Evolutionary conservation across 2,888 invertebrate species (phyloP).

Genomic region (Drosophila subsilvestris): DNA sequence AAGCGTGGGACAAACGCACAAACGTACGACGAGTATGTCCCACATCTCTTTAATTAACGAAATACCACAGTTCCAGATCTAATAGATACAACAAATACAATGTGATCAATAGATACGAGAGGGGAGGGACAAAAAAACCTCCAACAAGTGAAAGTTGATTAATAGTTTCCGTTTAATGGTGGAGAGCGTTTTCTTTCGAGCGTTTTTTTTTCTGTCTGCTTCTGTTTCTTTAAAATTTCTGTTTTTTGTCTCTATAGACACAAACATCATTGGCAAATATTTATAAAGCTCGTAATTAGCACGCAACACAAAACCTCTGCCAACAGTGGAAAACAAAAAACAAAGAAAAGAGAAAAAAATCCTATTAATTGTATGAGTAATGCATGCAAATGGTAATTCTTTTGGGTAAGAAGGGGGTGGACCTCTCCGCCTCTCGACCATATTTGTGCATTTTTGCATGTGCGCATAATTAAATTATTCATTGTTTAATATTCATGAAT

Average conservation of each 20-base stretch:
- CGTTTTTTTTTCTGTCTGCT: constrained; percentile 5
- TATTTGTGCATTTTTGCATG: constrained; percentile 59
- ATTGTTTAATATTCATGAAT: constrained; percentile 44
- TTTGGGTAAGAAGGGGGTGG: neutral
- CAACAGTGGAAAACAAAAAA: neutral
- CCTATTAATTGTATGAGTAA: constrained; percentile 34
- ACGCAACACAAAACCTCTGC: constrained; percentile 15
- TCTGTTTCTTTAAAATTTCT: constrained; percentile 18
- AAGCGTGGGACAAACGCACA: constrained; percentile 31
- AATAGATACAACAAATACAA: constrained; percentile 14
- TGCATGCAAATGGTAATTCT: constrained; percentile 29
- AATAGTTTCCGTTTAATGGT: constrained; percentile 72
- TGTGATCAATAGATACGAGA: constrained; percentile 12
- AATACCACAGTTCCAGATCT: constrained; percentile 16
- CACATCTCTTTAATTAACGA: constrained; percentile 39
- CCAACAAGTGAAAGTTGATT: constrained; percentile 72
- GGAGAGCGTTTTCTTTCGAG: constrained; percentile 24
- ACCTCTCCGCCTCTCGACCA: neutral
- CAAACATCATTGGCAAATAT: constrained; percentile 5
- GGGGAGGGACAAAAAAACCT: constrained; percentile 17
- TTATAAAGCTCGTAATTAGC: constrained; percentile 26
- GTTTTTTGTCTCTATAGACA: constrained; percentile 8
- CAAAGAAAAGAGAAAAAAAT: neutral
- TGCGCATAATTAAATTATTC: constrained; percentile 44
- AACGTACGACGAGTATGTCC: constrained; percentile 33